Percentiles rank a stretch among this genome's conserved stretches.
phyloP scores from a whole-genome alignment of 1,140 invertebrate species.

The Argopecten irradians region DNA sequence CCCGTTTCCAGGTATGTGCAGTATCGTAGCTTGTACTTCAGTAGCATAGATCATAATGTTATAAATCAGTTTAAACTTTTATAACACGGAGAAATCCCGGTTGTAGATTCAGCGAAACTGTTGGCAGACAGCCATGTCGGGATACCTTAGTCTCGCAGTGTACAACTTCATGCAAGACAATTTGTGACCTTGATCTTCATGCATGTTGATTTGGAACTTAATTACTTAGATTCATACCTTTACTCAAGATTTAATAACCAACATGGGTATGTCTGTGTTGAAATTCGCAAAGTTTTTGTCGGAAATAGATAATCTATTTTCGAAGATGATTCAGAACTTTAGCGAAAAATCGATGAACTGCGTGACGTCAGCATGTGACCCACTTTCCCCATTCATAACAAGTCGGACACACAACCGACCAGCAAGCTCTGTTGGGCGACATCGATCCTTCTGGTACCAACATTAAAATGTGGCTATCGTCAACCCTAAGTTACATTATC shows the following conservation, averaged over 20 bases:
- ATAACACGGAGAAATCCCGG: neutral
- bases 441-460: neutral
- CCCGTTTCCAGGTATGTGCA: neutral
- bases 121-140: slow-evolving; percentile 40
- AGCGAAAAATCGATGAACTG: slow-evolving; percentile 8
- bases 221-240: neutral
- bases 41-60: neutral
- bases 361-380: slow-evolving; percentile 1
- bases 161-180: neutral
- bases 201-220: neutral
- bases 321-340: slow-evolving; percentile 11
- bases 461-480: too few species aligned
- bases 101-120: neutral
- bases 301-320: neutral
- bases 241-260: neutral
- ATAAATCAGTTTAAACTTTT: neutral
- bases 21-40: neutral
- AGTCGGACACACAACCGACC: neutral
- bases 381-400: slow-evolving; percentile 17
- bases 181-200: neutral
- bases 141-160: slow-evolving; percentile 31
- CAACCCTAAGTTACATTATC: too few species aligned
- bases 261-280: neutral
- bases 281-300: neutral
- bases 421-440: neutral